These are phyloP conservation scores for Propithecus deckenii DNA, from an alignment of 2,797 vertebrate genomes.

Conservation along the genomic window DNA sequence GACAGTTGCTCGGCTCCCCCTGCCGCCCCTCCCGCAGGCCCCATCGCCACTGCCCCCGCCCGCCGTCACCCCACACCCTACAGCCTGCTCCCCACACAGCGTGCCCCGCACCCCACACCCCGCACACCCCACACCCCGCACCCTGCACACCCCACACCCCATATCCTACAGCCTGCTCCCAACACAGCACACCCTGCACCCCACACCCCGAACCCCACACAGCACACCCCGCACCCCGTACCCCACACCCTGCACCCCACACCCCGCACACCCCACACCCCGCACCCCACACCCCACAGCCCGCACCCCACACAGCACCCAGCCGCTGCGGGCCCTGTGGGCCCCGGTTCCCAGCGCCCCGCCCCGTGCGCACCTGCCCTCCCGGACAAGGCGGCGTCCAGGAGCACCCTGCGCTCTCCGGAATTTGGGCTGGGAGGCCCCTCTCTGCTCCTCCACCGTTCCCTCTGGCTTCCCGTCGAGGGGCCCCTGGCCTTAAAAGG, in stretches of 20 bases:
- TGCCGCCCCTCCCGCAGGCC: not conserved
- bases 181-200: fast-evolving
- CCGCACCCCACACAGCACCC: not conserved
- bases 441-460: not conserved
- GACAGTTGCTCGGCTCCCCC: constrained; percentile 23
- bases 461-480: not conserved
- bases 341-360: not conserved
- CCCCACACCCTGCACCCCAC: too few relatives aligned
- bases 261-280: too few relatives aligned
- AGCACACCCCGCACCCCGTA: too few relatives aligned
- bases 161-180: too few relatives aligned
- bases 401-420: not conserved
- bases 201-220: too few relatives aligned
- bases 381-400: not conserved
- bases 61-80: not conserved
- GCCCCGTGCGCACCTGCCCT: not conserved
- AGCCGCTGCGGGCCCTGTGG: not conserved
- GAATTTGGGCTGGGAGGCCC: not conserved
- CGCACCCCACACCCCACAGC: too few relatives aligned
- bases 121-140: fast-evolving
- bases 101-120: too few relatives aligned
- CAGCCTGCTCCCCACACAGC: too few relatives aligned
- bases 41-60: not conserved
- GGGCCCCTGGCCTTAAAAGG: constrained; percentile 45
- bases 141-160: not conserved